Evolutionary conservation across 2,113 vertebrate genomes (phyloP).

Genomic region (Arenaria interpres): DNA sequence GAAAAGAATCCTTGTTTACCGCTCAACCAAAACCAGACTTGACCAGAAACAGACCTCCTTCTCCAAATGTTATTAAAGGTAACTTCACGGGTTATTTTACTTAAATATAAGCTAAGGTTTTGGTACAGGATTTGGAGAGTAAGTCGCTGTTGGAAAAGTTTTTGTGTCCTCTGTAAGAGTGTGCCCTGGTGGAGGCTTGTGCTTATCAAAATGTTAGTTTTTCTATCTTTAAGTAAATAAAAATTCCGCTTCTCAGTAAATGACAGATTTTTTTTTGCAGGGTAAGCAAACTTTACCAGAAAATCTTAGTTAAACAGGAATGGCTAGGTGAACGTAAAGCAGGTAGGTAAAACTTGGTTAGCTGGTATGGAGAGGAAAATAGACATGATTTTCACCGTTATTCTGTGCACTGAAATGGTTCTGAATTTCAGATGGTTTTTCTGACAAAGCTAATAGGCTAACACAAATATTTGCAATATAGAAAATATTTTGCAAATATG

Average conservation of each 20-base stretch:
- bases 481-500: not conserved
- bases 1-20: not conserved
- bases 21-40: not conserved
- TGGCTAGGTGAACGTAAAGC: conserved; percentile 15
- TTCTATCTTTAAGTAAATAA: not conserved
- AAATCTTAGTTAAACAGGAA: not conserved
- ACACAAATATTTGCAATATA: not conserved
- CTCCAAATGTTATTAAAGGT: not conserved
- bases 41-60: not conserved
- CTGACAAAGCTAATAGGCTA: not conserved
- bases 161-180: not conserved
- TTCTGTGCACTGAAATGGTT: not conserved
- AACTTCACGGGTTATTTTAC: not conserved
- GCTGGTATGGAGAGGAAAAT: not conserved
- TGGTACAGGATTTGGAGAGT: not conserved
- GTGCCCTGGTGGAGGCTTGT: not conserved
- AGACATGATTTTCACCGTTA: not conserved
- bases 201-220: not conserved
- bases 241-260: not conserved
- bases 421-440: not conserved
- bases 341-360: conserved; percentile 23
- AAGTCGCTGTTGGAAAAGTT: not conserved
- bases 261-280: not conserved
- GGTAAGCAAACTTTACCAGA: not conserved
- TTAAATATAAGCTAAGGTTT: not conserved